Conservation (phyloP, 1,140 invertebrate species). For the Ladona fulva region DNA sequence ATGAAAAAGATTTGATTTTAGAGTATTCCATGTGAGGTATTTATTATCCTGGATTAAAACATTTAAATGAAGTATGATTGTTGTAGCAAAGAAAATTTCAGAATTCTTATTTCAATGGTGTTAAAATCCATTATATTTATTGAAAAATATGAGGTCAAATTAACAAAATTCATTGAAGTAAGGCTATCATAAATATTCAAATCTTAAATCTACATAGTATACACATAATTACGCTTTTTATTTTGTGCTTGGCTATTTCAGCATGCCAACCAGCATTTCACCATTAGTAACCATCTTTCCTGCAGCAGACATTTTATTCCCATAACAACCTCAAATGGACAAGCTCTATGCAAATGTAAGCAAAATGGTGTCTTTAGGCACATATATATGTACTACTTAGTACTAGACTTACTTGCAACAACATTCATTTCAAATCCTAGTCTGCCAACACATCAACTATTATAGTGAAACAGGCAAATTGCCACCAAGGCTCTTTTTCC, state of each 20-base stretch:
- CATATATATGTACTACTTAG: not conserved
- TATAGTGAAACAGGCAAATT: slow-evolving; percentile 4
- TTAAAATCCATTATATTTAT: slow-evolving; percentile 9
- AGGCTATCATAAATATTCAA: not conserved
- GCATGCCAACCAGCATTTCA: not conserved
- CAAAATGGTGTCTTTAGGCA: not conserved
- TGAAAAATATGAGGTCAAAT: slow-evolving; percentile 7
- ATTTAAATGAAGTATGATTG: too few species aligned
- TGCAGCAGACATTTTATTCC: not conserved
- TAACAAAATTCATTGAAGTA: not conserved
- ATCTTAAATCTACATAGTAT: not conserved
- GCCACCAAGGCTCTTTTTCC: not conserved
- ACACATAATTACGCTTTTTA: not conserved
- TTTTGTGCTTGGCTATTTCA: slow-evolving; percentile 6
- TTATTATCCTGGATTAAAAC: too few species aligned
- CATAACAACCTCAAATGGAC: not conserved
- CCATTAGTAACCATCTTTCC: not conserved
- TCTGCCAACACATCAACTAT: slow-evolving; percentile 4
- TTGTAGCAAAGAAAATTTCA: too few species aligned
- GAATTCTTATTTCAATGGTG: too few species aligned
- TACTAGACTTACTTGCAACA: slow-evolving; percentile 9
- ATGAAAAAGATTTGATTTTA: too few species aligned
- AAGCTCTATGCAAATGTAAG: slow-evolving; percentile 9
- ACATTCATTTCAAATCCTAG: slow-evolving; percentile 3
- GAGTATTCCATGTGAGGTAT: too few species aligned